Percentiles rank a stretch among this genome's conserved stretches.
Conservation (phyloP, 1,140 invertebrate genomes). For the Portunus trituberculatus region DNA sequence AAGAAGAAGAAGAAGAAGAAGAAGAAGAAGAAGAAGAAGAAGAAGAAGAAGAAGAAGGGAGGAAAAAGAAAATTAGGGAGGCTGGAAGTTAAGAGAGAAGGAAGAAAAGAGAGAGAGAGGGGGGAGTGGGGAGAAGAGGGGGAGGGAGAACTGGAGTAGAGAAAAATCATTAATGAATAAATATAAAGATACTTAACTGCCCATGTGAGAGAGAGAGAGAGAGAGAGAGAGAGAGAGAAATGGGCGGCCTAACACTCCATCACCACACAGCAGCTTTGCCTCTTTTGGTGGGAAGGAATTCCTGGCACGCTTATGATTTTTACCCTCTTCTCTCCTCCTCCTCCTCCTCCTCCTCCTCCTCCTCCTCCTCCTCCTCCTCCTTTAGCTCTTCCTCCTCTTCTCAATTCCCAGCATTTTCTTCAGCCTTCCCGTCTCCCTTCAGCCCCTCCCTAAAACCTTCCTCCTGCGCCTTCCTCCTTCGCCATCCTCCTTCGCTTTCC, state of each 20-base stretch:
- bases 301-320: conserved; percentile 12
- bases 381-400: not conserved
- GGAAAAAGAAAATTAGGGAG: not conserved
- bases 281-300: not conserved
- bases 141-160: not conserved
- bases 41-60: not conserved
- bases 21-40: not conserved
- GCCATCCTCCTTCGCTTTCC: not conserved
- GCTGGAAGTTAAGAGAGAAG: not conserved
- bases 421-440: not conserved
- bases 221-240: not conserved
- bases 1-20: not conserved
- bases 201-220: conserved; percentile 40
- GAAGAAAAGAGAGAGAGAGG: not conserved
- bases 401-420: not conserved
- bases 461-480: not conserved
- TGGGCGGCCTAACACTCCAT: not conserved
- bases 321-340: not conserved
- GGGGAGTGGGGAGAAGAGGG: not conserved
- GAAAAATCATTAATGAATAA: not conserved
- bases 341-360: not conserved
- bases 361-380: not conserved
- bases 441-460: not conserved
- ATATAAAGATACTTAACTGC: no score
- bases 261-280: not conserved